Evolutionary conservation across 2,113 vertebrate species (phyloP), one percentile per base, ranked within the genome.

Genomic region (Pontoporia blainvillei): DNA sequence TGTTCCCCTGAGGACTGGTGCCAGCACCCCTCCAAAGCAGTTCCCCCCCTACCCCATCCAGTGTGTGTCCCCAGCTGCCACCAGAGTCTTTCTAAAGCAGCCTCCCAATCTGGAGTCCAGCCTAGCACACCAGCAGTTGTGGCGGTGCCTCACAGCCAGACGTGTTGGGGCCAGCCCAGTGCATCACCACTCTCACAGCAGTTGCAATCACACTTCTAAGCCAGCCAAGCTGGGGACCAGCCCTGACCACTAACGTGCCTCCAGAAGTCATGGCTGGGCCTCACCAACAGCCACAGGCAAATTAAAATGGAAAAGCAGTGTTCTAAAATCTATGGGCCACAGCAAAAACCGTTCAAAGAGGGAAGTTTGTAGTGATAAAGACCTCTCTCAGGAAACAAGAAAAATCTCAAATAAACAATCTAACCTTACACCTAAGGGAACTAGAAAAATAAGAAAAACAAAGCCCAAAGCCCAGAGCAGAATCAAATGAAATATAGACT

Each of bases 121-220:
- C 10, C 6, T 14, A 54, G 46, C 9, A 76, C 17, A 52, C 5
- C 3, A 54, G 46, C 34, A 54, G 31, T 23, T 8, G 20, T 34
- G 1, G 3, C 31, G 31, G 34, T 11, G 46, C 20, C 75, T 78
- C 3, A 1, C 2, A 13, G 20, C 49, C 75, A n/a, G 11, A 4
- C 31, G 13, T 2, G 10, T 11, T 23, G 75, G 46, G 49, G 5
- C 20, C 75, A 78, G 31, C 6, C 20, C 31, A 12, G 21, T 13
- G 31, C 11, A 54, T n/a, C 49, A 54, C 11, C 18, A 54, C 49
- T 6, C 11, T n/a, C 0, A 0, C 1, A 3, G 31, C 10, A 8
- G 49, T n/a, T 34, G 31, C 6, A 31, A 54, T 23, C 1, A 8
- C 25, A 44, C 13, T 10, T 15, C 25, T 73, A 21, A 44, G 39